Conservation (phyloP, 2,113 vertebrate species). For the Rousettus leschenaultii region DNA sequence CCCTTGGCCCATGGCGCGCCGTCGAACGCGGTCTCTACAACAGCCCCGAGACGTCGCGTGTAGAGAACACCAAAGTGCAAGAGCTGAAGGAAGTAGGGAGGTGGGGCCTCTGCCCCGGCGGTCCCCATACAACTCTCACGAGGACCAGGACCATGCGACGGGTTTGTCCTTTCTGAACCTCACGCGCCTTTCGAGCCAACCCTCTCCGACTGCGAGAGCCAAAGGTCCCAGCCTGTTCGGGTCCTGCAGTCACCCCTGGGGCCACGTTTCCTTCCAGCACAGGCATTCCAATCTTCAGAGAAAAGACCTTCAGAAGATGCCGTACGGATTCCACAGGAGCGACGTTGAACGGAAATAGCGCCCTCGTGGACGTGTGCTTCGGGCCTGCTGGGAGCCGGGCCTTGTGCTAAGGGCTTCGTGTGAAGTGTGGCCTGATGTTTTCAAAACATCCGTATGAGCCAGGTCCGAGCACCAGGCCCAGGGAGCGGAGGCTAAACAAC, state of each 20-base stretch:
- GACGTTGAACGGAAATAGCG: not conserved
- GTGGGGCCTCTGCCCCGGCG: not conserved
- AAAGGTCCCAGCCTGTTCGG: not conserved
- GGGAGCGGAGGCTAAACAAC: not conserved
- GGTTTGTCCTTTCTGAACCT: not conserved
- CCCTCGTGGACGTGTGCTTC: rapidly evolving
- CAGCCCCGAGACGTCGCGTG: not conserved
- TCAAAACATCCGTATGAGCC: not conserved
- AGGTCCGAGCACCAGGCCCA: too few species aligned
- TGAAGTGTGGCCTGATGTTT: rapidly evolving
- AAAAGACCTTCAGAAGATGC: not conserved
- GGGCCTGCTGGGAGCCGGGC: not conserved
- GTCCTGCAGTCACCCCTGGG: not conserved
- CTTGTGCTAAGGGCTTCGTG: not conserved
- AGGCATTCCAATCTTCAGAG: not conserved
- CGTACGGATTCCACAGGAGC: rapidly evolving
- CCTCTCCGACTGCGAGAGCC: not conserved
- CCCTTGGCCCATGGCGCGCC: not conserved
- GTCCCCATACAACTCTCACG: rapidly evolving
- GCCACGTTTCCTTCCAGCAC: not conserved
- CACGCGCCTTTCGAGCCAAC: rapidly evolving
- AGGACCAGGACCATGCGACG: rapidly evolving
- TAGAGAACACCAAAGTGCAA: too few species aligned
- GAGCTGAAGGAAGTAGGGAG: not conserved
- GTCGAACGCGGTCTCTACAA: rapidly evolving